Evolutionary conservation across 2,888 invertebrate species (phyloP).

Genomic region (Andrena dorsata): DNA sequence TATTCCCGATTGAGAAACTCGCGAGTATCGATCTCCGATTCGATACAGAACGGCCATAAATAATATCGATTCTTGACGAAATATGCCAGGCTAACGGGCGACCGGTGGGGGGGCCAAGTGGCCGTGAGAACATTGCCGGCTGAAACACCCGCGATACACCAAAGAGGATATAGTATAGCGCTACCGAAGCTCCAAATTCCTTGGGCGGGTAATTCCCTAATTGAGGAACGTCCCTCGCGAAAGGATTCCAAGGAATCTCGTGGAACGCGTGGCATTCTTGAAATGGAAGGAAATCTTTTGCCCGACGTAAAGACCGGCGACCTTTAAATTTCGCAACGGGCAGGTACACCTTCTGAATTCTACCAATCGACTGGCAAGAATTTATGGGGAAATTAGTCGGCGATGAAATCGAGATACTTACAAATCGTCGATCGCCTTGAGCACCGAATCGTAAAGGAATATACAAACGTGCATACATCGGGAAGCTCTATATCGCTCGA

Average conservation of each 20-base stretch:
- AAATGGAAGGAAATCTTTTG: not conserved
- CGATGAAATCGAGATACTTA: not conserved
- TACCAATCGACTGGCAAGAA: conserved; percentile 5
- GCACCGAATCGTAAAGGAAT: no score
- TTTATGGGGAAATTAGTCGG: conserved; percentile 41
- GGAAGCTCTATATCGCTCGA: not conserved
- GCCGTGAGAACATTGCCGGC: conserved; percentile 51
- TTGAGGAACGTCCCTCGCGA: not conserved
- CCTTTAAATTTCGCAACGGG: conserved; percentile 6
- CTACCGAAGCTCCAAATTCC: conserved; percentile 1
- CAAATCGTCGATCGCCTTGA: not conserved
- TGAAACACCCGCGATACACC: not conserved
- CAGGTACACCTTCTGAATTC: not conserved
- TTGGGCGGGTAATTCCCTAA: not conserved
- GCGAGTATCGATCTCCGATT: conserved; percentile 53
- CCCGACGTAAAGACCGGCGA: not conserved
- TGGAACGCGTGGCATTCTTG: not conserved
- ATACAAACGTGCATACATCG: no score
- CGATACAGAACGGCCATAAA: conserved; percentile 63
- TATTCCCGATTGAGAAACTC: conserved; percentile 46
- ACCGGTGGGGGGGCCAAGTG: conserved; percentile 19
- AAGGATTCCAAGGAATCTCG: not conserved
- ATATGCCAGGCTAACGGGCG: conserved; percentile 50
- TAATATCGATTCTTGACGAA: conserved; percentile 70
- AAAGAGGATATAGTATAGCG: not conserved